Conservation (phyloP, 2,888 invertebrate genomes). For the Acronicta aceris region DNA sequence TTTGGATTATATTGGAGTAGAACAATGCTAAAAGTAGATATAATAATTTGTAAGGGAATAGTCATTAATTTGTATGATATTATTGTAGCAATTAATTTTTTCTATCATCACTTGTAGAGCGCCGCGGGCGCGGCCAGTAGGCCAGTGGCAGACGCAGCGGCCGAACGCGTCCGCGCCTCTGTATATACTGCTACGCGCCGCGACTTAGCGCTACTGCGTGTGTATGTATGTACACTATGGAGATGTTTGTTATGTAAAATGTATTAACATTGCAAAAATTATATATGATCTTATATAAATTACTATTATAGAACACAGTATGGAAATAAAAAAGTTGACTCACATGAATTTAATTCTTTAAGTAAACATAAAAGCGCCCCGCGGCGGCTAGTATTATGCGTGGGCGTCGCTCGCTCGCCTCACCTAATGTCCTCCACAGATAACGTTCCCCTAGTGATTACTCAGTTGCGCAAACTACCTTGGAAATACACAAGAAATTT, state of each 20-base stretch:
- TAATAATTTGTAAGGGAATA: conserved; percentile 89
- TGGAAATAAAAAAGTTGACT: conserved; percentile 88
- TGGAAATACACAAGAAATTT: conserved; percentile 84
- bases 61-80: conserved; percentile 90
- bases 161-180: conserved; percentile 69
- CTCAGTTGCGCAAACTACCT: conserved; percentile 78
- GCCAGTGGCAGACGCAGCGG: conserved; percentile 33
- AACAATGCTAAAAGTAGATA: conserved; percentile 87
- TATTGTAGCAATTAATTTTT: conserved; percentile 88
- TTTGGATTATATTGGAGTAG: conserved; percentile 86
- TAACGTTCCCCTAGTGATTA: conserved; percentile 71
- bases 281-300: conserved; percentile 89
- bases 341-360: conserved; percentile 87
- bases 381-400: conserved; percentile 63
- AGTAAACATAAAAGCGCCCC: conserved; percentile 78
- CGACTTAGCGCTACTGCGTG: conserved; percentile 69
- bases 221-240: conserved; percentile 87
- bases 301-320: conserved; percentile 89
- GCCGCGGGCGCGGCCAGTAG: conserved; percentile 57
- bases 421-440: conserved; percentile 67
- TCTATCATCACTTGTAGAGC: conserved; percentile 84
- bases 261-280: conserved; percentile 89
- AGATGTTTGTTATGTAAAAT: conserved; percentile 89
- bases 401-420: conserved; percentile 59
- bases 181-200: conserved; percentile 75